phyloP scores from a whole-genome alignment of 2,113 vertebrate genomes.

The Triplophysa rosa region DNA sequence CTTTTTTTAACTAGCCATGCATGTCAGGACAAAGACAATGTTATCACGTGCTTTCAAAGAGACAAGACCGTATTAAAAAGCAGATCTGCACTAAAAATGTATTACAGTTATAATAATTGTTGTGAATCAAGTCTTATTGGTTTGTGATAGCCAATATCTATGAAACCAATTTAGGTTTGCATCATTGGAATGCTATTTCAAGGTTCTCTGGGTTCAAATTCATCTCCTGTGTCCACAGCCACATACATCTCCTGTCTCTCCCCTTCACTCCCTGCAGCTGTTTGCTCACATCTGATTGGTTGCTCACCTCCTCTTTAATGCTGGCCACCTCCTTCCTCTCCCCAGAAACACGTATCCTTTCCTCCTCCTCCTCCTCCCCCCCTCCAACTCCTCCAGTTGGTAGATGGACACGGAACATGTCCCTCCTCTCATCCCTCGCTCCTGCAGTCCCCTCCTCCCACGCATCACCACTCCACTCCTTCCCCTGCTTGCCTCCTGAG shows the following conservation, averaged over 20 bases:
- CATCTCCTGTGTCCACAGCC: conserved; percentile 58
- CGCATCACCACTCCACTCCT: conserved; percentile 73
- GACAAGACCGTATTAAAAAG: no score
- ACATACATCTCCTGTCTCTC: conserved; percentile 51
- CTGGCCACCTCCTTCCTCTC: conserved; percentile 76
- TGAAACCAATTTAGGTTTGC: neutral
- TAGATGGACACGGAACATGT: conserved; percentile 73
- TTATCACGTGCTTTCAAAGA: no score
- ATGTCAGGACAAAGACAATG: no score
- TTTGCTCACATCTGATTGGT: conserved; percentile 45
- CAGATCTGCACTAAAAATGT: no score
- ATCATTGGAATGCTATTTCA: no score
- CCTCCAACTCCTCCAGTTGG: conserved; percentile 67
- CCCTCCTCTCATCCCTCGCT: conserved; percentile 67
- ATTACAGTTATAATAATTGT: no score
- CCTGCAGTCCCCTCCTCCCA: conserved; percentile 74
- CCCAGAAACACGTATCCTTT: conserved; percentile 66
- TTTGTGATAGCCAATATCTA: no score
- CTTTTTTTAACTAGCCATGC: no score
- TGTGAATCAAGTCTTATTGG: no score
- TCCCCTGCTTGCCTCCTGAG: conserved; percentile 75
- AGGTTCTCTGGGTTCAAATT: conserved; percentile 6
- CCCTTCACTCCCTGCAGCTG: conserved; percentile 48
- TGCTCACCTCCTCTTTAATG: conserved; percentile 83
- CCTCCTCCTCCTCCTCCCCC: conserved; percentile 75